Conservation (phyloP, 2,888 invertebrate genomes). For the Phasia obesa region DNA sequence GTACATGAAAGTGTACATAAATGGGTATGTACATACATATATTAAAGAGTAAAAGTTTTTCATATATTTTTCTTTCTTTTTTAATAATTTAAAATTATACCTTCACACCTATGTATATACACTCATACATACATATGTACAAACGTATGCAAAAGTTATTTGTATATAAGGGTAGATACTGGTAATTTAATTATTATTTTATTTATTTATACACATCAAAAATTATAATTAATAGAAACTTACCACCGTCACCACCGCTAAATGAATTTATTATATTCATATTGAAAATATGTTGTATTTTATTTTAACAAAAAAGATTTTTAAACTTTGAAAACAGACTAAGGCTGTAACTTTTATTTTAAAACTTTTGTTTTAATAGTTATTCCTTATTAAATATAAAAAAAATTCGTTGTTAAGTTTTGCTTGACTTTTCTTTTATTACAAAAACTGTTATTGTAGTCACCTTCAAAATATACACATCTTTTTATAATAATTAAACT, state of each 20-base stretch:
- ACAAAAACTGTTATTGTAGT: constrained; percentile 19
- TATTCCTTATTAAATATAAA: constrained; percentile 7
- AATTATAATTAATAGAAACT: constrained; percentile 29
- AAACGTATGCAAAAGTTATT: neutral
- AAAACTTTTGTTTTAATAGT: constrained; percentile 17
- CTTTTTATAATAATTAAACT: constrained; percentile 27
- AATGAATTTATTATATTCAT: constrained; percentile 69
- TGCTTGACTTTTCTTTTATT: constrained; percentile 30
- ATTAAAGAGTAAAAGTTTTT: too few relatives aligned
- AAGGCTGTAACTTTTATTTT: constrained; percentile 6
- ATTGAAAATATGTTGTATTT: constrained; percentile 51
- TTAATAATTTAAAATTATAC: too few relatives aligned
- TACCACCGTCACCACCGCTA: constrained; percentile 66
- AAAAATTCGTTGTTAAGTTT: constrained; percentile 61
- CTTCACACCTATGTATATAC: neutral
- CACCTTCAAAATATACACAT: constrained; percentile 51
- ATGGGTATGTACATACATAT: neutral
- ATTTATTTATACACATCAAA: neutral
- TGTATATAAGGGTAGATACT: too few relatives aligned
- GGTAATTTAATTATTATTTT: neutral
- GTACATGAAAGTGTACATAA: neutral
- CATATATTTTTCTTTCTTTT: neutral
- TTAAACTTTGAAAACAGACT: constrained; percentile 9
- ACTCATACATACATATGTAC: neutral
- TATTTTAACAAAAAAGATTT: constrained; percentile 21